Evolutionary conservation across 2,113 vertebrate genomes (phyloP), one percentile per base, ranked within the genome.

Genomic region (Pterophyllum scalare): DNA sequence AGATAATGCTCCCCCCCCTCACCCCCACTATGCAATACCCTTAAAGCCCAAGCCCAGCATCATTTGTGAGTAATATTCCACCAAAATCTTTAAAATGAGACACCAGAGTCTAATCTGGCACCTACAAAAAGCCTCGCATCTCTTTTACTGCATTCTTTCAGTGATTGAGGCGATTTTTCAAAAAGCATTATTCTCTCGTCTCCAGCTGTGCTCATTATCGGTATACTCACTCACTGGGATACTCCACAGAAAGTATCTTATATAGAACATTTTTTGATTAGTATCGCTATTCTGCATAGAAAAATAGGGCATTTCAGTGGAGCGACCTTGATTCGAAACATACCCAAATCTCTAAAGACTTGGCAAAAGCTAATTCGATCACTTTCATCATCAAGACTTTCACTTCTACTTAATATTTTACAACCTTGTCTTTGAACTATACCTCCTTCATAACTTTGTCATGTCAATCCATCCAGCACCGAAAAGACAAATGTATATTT

Each of bases 261-360:
- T 88, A 87, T 92, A 74, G 93, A 93, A 88, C 91, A 91, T 92
- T 91, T 38, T 94, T 86, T 95, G 93, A 95, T 94, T 93, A 93
- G 89, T 82, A 52, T 65, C 28, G 28, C 87, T 87, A 83, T 88
- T 90, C 88, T 88, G 84, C 83, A 84, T 59, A 57, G 70, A 59
- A 90, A 96, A 94, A 91, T 91, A 90, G 95, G 93, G 89, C 92
- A 90, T 92, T 92, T 92, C 87, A 75, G 77, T 24, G 74, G 75
- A 59, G 83, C 86, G 93, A 96, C 94, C 95, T 96, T 95, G 92
- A 95, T 93, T 94, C 57, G 72, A 94, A 94, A 92, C 86, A 88
- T 60, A 92, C 87, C 82, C 70, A 92, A 90, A 87, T 93, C 92
- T 93, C 90, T 72, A 60, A 92, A 91, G 94, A 90, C 91, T 81